Evolutionary conservation across 2,888 invertebrate genomes (phyloP), one percentile per base, ranked within the genome.

Genomic region (Eupithecia abbreviata): DNA sequence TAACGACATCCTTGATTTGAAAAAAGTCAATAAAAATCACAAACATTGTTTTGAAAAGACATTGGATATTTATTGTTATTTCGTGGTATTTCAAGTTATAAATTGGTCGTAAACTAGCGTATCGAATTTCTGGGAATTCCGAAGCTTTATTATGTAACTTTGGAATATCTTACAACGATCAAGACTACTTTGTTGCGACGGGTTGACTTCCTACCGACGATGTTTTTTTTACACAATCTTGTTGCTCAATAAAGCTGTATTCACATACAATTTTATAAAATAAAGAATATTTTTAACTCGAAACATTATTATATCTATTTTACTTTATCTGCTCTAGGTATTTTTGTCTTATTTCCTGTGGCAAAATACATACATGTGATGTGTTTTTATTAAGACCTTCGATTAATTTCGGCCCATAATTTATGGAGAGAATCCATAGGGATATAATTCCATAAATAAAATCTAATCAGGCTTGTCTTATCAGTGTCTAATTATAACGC

Each of bases 171-270:
- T 86, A 73, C 79, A 83, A 84, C 84, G 86, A 92, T 91, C 93
- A 94, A 94, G 89, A 91, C 78, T 81, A 84, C 84, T 89, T 79
- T 81, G 86, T 86, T 89, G 89, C 86, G 82, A 83, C 88, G 86
- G 87, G 90, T 91, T 92, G 92, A 95, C 94, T 95, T 95, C 95
- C 95, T 94, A 94, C 94, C 94, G 94, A 91, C 93, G 92, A 92
- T 93, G 94, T 94, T 94, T 95, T 94, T 62, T 94, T 93, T 94
- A 93, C 93, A 94, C 93, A 94, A 94, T 94, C 95, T 93, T 94
- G 94, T 93, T 93, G 94, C 93, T 93, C 89, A 79, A 86, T 91
- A 91, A 93, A 87, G 93, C 87, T 84, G 86, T 85, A 88, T 91
- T 85, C 89, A 94, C 87, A 90, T 79, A 78, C 79, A 83, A 75